phyloP scores from a whole-genome alignment of 2,113 vertebrate genomes.

The Ploceus nigricollis region DNA sequence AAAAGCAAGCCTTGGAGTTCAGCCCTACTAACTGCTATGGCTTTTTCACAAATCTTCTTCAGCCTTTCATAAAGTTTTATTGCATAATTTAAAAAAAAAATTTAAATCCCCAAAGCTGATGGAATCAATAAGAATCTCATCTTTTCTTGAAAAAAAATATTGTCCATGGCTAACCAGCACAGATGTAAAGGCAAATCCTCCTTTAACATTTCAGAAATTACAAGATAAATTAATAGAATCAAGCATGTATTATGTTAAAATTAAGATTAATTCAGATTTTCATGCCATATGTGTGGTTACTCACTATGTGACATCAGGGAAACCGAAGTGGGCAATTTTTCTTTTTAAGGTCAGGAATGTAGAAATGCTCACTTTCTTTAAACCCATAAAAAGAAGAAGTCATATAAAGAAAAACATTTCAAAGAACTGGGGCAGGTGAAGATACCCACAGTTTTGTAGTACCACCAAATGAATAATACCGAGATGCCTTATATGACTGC shows the following conservation, averaged over 20 bases:
- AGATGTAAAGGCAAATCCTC: background rate
- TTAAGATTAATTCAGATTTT: background rate
- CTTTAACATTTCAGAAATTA: background rate
- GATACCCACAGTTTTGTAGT: background rate
- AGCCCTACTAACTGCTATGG: background rate
- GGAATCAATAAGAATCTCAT: background rate
- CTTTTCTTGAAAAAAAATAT: background rate
- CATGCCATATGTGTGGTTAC: background rate
- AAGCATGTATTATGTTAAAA: background rate
- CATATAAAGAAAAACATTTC: background rate
- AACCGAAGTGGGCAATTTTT: fast-evolving
- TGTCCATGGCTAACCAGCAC: background rate
- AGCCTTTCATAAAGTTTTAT: background rate
- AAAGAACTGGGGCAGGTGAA: background rate
- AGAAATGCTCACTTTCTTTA: background rate
- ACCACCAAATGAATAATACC: background rate
- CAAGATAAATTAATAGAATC: background rate
- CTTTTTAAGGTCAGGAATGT: background rate
- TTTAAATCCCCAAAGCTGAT: background rate
- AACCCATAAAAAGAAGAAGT: background rate
- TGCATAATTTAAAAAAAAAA: too few species aligned
- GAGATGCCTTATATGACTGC: background rate
- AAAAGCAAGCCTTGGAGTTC: background rate
- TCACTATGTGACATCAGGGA: background rate
- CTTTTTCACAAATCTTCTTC: background rate